Evolutionary conservation across 1,140 invertebrate species (phyloP).

Genomic region (Aphelenchoides avenae): DNA sequence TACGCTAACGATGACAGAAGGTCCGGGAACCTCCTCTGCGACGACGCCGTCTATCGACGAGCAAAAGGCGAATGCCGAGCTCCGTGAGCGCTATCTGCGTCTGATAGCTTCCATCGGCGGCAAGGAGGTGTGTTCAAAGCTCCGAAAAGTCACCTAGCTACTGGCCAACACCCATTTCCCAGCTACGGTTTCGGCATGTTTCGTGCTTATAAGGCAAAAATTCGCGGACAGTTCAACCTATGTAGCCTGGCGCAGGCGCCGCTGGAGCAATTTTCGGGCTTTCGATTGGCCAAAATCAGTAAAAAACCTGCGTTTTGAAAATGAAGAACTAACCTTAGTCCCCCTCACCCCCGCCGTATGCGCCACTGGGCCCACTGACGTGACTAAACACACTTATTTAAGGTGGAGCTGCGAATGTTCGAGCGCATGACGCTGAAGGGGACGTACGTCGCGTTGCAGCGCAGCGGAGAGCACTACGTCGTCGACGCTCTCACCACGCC

Average conservation of each 20-base stretch:
- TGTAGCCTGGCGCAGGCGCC: too few species aligned
- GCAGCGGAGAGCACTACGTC: conserved; percentile 20
- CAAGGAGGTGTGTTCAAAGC: conserved; percentile 27
- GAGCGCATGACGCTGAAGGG: conserved; percentile 18
- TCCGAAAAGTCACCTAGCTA: conserved; percentile 1
- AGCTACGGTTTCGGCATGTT: background rate
- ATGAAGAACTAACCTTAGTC: too few species aligned
- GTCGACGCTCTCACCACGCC: conserved; percentile 28
- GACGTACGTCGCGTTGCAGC: conserved; percentile 28
- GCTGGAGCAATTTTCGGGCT: too few species aligned
- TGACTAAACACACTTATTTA: background rate
- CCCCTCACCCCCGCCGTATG: too few species aligned
- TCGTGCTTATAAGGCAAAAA: background rate
- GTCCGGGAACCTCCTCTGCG: too few species aligned
- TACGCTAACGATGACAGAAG: too few species aligned
- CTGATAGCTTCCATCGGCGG: conserved; percentile 12
- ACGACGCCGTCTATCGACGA: conserved; percentile 7
- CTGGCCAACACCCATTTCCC: too few species aligned
- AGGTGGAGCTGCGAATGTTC: conserved; percentile 26
- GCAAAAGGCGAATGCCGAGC: conserved; percentile 31
- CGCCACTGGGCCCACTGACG: background rate
- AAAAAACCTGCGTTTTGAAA: too few species aligned
- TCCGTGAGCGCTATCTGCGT: conserved; percentile 27
- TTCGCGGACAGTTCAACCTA: background rate
- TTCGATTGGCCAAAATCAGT: too few species aligned